Evolutionary conservation across 92 coral and sea anemone species (phyloP).

Genomic region (Desmophyllum pertusum): DNA sequence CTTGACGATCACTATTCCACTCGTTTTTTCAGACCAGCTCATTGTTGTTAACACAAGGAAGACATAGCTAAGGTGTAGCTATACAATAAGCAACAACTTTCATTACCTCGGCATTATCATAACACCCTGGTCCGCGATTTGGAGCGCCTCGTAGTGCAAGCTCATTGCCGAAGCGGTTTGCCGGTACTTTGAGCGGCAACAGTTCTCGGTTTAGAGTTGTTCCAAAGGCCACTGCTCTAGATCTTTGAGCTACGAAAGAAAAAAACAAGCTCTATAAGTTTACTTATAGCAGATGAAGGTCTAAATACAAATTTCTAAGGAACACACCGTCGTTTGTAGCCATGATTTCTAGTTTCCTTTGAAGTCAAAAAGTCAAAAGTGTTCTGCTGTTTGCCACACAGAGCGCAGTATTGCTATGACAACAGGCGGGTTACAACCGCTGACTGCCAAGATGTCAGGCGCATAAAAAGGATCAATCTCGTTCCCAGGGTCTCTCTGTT

Average conservation of each 20-base stretch:
- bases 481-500: no score
- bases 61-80: neutral
- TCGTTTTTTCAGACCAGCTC: neutral
- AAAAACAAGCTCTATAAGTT: neutral
- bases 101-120: constrained; percentile 93
- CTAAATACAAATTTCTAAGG: neutral
- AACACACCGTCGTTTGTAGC: constrained; percentile 33
- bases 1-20: neutral
- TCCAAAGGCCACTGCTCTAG: constrained; percentile 73
- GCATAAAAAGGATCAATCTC: no score
- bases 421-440: constrained; percentile 4
- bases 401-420: neutral
- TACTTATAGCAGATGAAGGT: neutral
- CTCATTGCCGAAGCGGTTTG: constrained; percentile 91
- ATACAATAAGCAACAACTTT: neutral
- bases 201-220: constrained; percentile 91
- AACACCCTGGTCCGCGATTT: constrained; percentile 94
- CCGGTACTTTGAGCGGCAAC: constrained; percentile 86
- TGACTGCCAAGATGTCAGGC: neutral
- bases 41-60: neutral
- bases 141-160: constrained; percentile 84
- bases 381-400: constrained; percentile 8
- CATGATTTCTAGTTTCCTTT: neutral
- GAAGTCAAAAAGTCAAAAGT: constrained; percentile 21
- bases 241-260: constrained; percentile 16